Percentiles rank a stretch among this genome's conserved stretches.
Evolutionary conservation across 2,888 invertebrate species (phyloP).

Genomic region (Pterostichus madidus): DNA sequence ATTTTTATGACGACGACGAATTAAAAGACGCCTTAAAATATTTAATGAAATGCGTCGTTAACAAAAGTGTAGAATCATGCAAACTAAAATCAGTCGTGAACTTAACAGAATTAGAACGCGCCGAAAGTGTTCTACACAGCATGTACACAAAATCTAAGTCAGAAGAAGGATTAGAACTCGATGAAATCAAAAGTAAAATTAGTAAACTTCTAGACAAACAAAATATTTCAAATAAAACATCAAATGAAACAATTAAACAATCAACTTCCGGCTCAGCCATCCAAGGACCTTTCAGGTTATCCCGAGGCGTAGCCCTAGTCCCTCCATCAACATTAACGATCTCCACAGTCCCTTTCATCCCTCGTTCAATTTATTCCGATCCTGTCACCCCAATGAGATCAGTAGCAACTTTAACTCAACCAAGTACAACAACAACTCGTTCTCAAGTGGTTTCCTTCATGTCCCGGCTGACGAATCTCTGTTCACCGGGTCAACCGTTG

Average conservation of each 20-base stretch:
- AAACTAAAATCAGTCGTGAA: conserved; percentile 77
- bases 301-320: conserved; percentile 64
- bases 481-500: conserved; percentile 73
- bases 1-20: conserved; percentile 68
- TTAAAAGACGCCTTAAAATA: conserved; percentile 73
- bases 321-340: conserved; percentile 73
- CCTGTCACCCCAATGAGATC: conserved; percentile 68
- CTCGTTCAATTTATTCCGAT: conserved; percentile 70
- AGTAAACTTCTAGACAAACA: conserved; percentile 68
- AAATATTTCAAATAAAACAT: conserved; percentile 34
- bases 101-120: conserved; percentile 78
- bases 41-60: conserved; percentile 76
- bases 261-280: conserved; percentile 48
- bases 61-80: conserved; percentile 77
- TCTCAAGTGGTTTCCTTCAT: conserved; percentile 35
- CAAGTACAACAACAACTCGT: conserved; percentile 36
- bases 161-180: conserved; percentile 74
- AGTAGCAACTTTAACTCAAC: conserved; percentile 29
- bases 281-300: conserved; percentile 59
- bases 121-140: conserved; percentile 77
- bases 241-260: conserved; percentile 8
- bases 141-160: conserved; percentile 75
- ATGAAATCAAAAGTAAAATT: conserved; percentile 73
- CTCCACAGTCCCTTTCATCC: conserved; percentile 69
- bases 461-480: conserved; percentile 26